phyloP scores from a whole-genome alignment of 2,797 vertebrate species.

The Sorex maritimensis region DNA sequence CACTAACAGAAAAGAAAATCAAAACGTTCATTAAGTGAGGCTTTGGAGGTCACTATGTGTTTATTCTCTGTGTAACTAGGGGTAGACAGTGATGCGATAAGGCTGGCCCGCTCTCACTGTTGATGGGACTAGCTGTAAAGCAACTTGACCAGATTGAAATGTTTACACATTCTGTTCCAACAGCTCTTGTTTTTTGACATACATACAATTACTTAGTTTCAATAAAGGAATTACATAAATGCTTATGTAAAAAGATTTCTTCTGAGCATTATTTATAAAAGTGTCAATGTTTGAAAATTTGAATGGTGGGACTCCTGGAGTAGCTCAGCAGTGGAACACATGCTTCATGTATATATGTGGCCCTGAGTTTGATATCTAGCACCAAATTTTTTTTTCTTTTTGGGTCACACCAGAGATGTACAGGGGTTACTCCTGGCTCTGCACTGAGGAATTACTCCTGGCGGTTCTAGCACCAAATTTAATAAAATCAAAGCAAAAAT shows the following conservation, averaged over 20 bases:
- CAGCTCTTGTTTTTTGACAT: constrained; percentile 13
- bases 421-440: too few relatives aligned
- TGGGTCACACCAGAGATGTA: too few relatives aligned
- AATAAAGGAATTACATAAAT: constrained; percentile 52
- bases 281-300: constrained; percentile 33
- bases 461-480: too few relatives aligned
- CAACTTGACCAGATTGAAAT: constrained; percentile 28
- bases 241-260: constrained; percentile 39
- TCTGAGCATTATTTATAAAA: constrained; percentile 48
- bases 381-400: too few relatives aligned
- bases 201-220: constrained; percentile 44
- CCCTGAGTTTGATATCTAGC: too few relatives aligned
- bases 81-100: neutral
- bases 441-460: too few relatives aligned
- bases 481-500: too few relatives aligned
- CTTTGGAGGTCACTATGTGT: neutral
- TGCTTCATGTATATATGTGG: too few relatives aligned
- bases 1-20: constrained; percentile 45
- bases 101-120: neutral
- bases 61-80: neutral
- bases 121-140: neutral
- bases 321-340: too few relatives aligned
- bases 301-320: neutral
- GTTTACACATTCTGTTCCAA: neutral
- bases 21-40: constrained; percentile 57